These are phyloP conservation scores for Motacilla tschutschensis DNA, from an alignment of 2,113 vertebrate species.

Conservation along the genomic window DNA sequence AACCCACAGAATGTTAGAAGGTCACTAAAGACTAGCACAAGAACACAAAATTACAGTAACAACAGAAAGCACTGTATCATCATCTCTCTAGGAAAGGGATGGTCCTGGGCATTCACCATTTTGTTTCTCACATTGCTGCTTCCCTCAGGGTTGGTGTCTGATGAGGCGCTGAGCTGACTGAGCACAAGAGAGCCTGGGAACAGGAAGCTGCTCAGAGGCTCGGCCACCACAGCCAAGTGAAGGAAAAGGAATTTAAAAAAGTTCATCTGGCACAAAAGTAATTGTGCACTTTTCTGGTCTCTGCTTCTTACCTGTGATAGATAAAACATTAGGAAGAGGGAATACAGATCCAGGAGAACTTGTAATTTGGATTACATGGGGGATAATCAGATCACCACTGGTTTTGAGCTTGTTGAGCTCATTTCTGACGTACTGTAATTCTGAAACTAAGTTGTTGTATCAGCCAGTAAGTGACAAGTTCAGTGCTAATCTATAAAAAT, in stretches of 20 bases:
- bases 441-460: conserved; percentile 69
- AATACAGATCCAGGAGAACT: neutral
- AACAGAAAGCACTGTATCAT: neutral
- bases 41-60: neutral
- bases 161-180: fast-evolving
- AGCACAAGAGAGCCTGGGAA: neutral
- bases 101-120: neutral
- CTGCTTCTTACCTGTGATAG: neutral
- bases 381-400: conserved; percentile 35
- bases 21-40: neutral
- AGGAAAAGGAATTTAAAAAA: neutral
- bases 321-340: neutral
- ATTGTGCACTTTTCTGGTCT: neutral
- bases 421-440: conserved; percentile 66
- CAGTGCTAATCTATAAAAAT: conserved; percentile 72
- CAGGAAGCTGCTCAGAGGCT: neutral
- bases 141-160: neutral
- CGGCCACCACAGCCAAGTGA: fast-evolving
- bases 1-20: neutral
- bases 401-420: conserved; percentile 68
- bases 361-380: conserved; percentile 20
- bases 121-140: neutral
- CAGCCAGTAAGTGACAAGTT: conserved; percentile 67
- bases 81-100: neutral
- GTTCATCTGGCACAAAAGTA: neutral